phyloP scores from a whole-genome alignment of 1,140 invertebrate genomes.

The Rhopalosiphum maidis region DNA sequence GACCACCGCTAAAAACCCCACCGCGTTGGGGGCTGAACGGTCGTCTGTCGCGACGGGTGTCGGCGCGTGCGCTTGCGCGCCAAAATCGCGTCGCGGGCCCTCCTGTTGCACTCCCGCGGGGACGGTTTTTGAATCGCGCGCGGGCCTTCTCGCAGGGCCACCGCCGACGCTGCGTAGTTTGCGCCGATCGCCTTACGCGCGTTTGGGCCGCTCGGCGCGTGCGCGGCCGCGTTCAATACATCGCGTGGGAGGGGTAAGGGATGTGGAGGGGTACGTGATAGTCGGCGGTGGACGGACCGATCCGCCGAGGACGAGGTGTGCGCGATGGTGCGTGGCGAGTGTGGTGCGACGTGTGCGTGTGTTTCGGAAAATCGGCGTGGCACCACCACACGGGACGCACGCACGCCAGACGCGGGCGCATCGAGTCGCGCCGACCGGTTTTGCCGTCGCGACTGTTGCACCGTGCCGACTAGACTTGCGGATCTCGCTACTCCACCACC shows the following conservation, averaged over 20 bases:
- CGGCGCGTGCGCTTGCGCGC: background rate
- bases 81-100: background rate
- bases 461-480: too few relatives aligned
- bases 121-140: background rate
- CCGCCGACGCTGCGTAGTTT: too few relatives aligned
- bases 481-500: too few relatives aligned
- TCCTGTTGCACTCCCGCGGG: slow-evolving; percentile 47
- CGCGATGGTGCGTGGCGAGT: background rate
- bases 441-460: background rate
- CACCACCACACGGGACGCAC: background rate
- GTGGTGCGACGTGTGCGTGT: background rate
- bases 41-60: background rate
- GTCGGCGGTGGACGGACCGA: too few relatives aligned
- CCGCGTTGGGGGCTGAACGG: background rate
- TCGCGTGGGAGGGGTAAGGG: background rate
- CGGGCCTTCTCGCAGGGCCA: background rate
- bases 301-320: background rate
- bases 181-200: background rate
- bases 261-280: background rate
- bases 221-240: slow-evolving; percentile 47
- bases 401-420: background rate
- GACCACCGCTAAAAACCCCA: background rate
- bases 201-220: background rate
- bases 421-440: background rate
- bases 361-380: background rate